Conservation (phyloP, 2,797 vertebrate species). For the Parotocinclus haroldoi region DNA sequence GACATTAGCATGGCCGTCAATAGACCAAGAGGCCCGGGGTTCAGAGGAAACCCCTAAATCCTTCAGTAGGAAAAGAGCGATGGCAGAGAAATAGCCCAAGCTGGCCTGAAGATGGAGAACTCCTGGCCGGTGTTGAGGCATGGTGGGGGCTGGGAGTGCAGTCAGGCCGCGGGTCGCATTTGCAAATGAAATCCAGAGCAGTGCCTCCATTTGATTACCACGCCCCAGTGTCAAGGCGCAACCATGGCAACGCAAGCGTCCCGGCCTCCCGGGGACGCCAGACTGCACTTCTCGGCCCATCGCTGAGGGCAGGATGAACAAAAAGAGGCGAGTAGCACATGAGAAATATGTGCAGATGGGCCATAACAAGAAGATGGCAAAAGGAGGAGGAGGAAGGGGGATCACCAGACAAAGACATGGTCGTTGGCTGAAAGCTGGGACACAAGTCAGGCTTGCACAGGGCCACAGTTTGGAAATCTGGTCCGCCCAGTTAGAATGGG, state of each 20-base stretch:
- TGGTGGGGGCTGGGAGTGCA: conserved; percentile 42
- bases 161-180: conserved; percentile 54
- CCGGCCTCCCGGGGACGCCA: conserved; percentile 65
- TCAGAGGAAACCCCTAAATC: conserved; percentile 50
- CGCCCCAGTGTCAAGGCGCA: conserved; percentile 68
- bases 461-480: conserved; percentile 15
- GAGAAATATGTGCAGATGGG: conserved; percentile 62
- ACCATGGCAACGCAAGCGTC: conserved; percentile 78
- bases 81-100: conserved; percentile 35
- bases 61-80: conserved; percentile 49
- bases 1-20: conserved; percentile 61
- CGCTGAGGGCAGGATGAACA: conserved; percentile 54
- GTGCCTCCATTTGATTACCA: conserved; percentile 75
- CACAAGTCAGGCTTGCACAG: conserved; percentile 33
- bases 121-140: conserved; percentile 17
- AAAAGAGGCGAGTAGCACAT: conserved; percentile 52
- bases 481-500: conserved; percentile 6
- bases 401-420: conserved; percentile 45
- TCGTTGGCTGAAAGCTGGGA: conserved; percentile 35
- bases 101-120: conserved; percentile 24
- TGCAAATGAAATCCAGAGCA: conserved; percentile 66
- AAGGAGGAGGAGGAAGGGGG: conserved; percentile 37
- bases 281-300: conserved; percentile 62
- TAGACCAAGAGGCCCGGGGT: conserved; percentile 53
- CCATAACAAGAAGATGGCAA: conserved; percentile 48